phyloP scores from a whole-genome alignment of 2,113 vertebrate species.

The Plectropomus leopardus region DNA sequence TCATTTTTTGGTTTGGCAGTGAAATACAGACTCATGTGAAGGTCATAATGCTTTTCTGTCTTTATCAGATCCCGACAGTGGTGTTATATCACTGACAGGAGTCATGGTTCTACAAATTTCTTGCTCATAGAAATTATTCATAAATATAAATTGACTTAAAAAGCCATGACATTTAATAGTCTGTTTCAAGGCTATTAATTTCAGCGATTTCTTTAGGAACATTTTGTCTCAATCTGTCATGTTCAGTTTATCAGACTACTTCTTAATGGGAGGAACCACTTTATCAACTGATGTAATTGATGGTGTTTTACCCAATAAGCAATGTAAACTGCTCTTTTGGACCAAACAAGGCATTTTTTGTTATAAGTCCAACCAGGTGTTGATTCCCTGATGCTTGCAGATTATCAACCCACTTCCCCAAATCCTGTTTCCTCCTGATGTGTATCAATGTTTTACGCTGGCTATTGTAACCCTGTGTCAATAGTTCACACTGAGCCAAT shows the following conservation, averaged over 20 bases:
- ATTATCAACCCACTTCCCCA: constrained; percentile 15
- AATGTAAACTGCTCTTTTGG: constrained; percentile 13
- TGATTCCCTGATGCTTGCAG: constrained; percentile 9
- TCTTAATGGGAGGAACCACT: constrained; percentile 27
- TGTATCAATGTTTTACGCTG: constrained; percentile 35
- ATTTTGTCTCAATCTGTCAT: constrained; percentile 20
- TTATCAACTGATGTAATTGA: constrained; percentile 26
- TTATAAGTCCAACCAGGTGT: not conserved
- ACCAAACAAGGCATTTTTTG: not conserved
- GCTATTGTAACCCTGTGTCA: constrained; percentile 47
- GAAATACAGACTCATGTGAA: constrained; percentile 1
- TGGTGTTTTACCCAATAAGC: constrained; percentile 2
- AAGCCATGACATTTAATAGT: constrained; percentile 2
- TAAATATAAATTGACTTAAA: constrained; percentile 19
- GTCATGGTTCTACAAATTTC: constrained; percentile 16
- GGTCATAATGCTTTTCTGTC: constrained; percentile 21
- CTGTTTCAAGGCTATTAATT: constrained; percentile 24
- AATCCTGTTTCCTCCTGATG: constrained; percentile 45
- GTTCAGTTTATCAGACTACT: constrained; percentile 42
- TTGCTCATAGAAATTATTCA: constrained; percentile 20
- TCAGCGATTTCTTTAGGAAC: not conserved
- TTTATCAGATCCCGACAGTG: not conserved
- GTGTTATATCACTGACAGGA: constrained; percentile 25
- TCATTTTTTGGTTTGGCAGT: not conserved
- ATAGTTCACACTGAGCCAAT: constrained; percentile 49